Evolutionary conservation across 2,113 vertebrate species (phyloP).

Genomic region (Antidorcas marsupialis): DNA sequence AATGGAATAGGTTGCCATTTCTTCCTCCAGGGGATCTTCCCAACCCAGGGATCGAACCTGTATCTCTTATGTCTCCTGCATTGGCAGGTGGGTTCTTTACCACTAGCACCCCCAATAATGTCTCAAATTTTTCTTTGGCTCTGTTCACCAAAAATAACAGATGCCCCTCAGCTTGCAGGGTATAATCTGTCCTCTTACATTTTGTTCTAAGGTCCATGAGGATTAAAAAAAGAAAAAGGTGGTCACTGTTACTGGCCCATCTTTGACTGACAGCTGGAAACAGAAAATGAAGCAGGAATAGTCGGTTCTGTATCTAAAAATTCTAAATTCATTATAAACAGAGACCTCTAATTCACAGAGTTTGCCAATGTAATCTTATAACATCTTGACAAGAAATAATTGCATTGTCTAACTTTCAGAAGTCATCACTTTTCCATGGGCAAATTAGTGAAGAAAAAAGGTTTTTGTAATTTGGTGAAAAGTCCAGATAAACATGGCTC

Average conservation of each 20-base stretch:
- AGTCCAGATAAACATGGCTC: background rate
- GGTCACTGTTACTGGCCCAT: background rate
- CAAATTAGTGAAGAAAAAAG: background rate
- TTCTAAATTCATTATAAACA: slow-evolving; percentile 19
- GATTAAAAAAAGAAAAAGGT: background rate
- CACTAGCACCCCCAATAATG: background rate
- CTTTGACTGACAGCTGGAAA: background rate
- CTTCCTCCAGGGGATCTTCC: background rate
- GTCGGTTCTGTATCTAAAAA: background rate
- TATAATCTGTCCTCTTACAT: slow-evolving; percentile 22
- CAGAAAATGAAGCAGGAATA: slow-evolving; percentile 9
- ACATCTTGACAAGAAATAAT: background rate
- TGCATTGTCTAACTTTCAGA: slow-evolving; percentile 13
- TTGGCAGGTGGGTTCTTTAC: background rate
- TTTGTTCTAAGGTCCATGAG: slow-evolving; percentile 22
- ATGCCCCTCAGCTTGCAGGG: background rate
- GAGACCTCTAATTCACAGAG: background rate
- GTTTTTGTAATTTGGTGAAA: background rate
- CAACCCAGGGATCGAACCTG: accelerated
- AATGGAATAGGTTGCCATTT: background rate
- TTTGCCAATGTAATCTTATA: background rate
- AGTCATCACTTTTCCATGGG: background rate
- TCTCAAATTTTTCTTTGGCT: slow-evolving; percentile 28
- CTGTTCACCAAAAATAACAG: slow-evolving; percentile 15
- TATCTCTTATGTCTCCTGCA: background rate